Base-by-base conservation (phyloP, 2,888 invertebrate genomes). In the Odontothrips loti region DNA sequence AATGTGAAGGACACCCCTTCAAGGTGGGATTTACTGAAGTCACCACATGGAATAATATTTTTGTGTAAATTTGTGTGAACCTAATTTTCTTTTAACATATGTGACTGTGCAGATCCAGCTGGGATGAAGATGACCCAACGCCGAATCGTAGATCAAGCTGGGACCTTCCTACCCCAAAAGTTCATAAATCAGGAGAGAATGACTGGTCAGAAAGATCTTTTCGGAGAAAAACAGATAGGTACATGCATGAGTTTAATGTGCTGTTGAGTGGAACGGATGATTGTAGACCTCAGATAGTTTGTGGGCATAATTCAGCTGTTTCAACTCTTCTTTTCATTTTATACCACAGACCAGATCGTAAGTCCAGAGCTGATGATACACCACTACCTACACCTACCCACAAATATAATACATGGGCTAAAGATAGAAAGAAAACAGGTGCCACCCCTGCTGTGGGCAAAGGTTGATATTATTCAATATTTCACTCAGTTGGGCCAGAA, bases 131-230 rank as follows among this genome's bases (percentile, higher is more conserved):
- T 83, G 95, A 90, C 8, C 90, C 90, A 63, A 88, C 88, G 9
- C 90, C 91, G 1, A 86, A 90, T 0, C 91, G 91, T 82, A 93
- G 91, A 84, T 97, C 97, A 0, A 92, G 93, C 80, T 98, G 98
- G 98, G 98, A 98, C 88, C 93, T 95, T 86, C 96, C 97, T 0
- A 97, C 97, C 0, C 98, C 97, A 0, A 90, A 83, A 79, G 80
- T 80, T 12, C 79, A 82, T 82, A 82, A 84, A 75, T 82, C 82
- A 17, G 83, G 84, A 58, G 68, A 68, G 0, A 81, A 81, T 79
- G 82, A 84, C 27, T 81, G 83, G 82, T 83, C 84, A 27, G 81
- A 83, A 80, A 83, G 82, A 23, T 75, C 68, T 27, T 27, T 23
- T 75, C 23, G 68, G 80, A 82, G 81, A n/a, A 83, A 82, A 81